phyloP scores from a whole-genome alignment of 2,113 vertebrate species.

The Lethenteron reissneri region DNA sequence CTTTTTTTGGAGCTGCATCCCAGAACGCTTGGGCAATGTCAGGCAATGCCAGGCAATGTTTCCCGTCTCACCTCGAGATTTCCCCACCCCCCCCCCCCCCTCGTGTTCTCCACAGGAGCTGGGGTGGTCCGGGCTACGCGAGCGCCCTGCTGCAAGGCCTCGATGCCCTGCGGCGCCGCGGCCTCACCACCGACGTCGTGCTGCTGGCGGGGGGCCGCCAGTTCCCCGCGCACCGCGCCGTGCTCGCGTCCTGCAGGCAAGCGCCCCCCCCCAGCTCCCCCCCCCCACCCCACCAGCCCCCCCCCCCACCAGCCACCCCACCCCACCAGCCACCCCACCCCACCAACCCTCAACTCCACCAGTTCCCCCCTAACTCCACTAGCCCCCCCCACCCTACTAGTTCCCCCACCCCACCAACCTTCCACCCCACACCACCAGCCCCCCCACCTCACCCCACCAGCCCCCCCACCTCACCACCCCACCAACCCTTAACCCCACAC shows the following conservation, averaged over 20 bases:
- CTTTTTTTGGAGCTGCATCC: too few species aligned
- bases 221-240: constrained; percentile 42
- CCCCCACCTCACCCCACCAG: too few species aligned
- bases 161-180: constrained; percentile 41
- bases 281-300: not conserved
- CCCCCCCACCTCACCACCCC: not conserved
- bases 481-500: not conserved
- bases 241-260: constrained; percentile 67
- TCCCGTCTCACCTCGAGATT: too few species aligned
- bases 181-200: constrained; percentile 50
- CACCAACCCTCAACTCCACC: not conserved
- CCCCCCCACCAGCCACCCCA: not conserved
- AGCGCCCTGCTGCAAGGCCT: constrained; percentile 52
- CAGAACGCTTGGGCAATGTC: too few species aligned
- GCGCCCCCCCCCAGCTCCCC: too few species aligned
- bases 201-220: constrained; percentile 35
- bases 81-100: too few species aligned
- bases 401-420: too few species aligned
- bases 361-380: too few species aligned
- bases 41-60: too few species aligned
- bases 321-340: not conserved
- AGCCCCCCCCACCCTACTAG: too few species aligned
- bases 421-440: too few species aligned
- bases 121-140: constrained; percentile 24
- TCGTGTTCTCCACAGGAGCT: not conserved